Evolutionary conservation across 2,113 vertebrate species (phyloP), one percentile per base, ranked within the genome.

Genomic region (Calyptomena viridis): DNA sequence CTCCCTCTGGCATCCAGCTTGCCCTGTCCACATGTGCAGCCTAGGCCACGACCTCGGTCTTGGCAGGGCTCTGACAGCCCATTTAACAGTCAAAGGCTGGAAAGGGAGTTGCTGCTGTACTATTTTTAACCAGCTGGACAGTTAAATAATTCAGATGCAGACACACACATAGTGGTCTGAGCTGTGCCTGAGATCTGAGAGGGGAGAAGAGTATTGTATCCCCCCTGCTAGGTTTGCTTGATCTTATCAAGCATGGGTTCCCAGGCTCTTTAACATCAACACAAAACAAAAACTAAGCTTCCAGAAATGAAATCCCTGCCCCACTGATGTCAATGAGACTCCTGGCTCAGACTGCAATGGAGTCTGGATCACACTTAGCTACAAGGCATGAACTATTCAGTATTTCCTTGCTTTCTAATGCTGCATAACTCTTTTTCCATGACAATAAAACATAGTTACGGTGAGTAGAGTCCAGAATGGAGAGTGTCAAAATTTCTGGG

Each of bases 61-160:
- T 96, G 96, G 93, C 92, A 71, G 90, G 66, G 73, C 90, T 93
- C 90, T 88, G 73, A 31, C 2, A 22, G 73, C 69, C 93, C 73
- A 37, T 89, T 91, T 89, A 72, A 59, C 84, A 91, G 89, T 75
- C 94, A 87, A 14, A 87, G 93, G 64, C 92, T 96, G 94, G 53
- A 72, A 33, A 95, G 94, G 94, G 90, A 95, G 90, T 88, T 92
- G 94, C 94, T 96, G 94, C 39, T 83, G 76, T 47, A 83, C 93
- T 96, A 96, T 97, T 96, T 97, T 96, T 97, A 96, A 84, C 90
- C 85, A 82, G 82, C 85, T 75, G 96, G 94, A 86, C 82, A 77
- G 92, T 90, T 94, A 90, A 96, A 92, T 95, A 87, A 89, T 90
- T 97, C 88, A 94, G 88, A 75, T 9, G 8, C 80, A 87, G 64